Percentiles rank a stretch among this genome's conserved stretches.
These are phyloP conservation scores for Eonycteris spelaea DNA, from an alignment of 2,113 vertebrate species.

Conservation along the genomic window DNA sequence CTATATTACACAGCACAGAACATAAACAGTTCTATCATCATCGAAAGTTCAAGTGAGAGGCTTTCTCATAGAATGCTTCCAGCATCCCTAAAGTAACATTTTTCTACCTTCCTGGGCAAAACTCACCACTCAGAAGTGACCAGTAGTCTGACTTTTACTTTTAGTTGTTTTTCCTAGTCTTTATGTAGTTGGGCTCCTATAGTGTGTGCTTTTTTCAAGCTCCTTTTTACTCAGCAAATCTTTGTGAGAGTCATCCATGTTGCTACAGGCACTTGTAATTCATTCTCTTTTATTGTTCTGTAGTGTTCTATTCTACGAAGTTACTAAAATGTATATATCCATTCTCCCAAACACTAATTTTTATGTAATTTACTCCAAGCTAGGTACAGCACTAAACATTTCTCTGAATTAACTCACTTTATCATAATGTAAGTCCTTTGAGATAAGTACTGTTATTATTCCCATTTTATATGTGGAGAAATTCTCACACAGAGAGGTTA, in stretches of 20 bases:
- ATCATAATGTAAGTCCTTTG: neutral
- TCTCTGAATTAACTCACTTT: neutral
- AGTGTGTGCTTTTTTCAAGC: neutral
- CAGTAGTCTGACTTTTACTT: neutral
- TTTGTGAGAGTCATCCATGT: neutral
- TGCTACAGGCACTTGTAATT: neutral
- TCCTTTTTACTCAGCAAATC: neutral
- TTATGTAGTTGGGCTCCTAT: neutral
- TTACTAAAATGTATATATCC: neutral
- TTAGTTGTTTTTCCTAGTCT: neutral
- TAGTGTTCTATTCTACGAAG: neutral
- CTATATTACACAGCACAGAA: neutral
- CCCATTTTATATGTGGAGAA: neutral
- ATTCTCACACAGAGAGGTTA: neutral
- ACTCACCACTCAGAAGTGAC: too few species aligned
- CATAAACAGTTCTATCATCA: neutral
- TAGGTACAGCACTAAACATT: neutral
- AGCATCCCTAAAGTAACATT: neutral
- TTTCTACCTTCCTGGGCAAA: neutral
- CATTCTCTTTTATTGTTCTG: neutral
- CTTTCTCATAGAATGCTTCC: neutral
- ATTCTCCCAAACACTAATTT: neutral
- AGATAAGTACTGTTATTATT: neutral
- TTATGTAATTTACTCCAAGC: neutral
- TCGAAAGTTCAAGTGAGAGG: neutral